Evolutionary conservation across 1,140 invertebrate genomes (phyloP).

Genomic region (Manduca sexta): DNA sequence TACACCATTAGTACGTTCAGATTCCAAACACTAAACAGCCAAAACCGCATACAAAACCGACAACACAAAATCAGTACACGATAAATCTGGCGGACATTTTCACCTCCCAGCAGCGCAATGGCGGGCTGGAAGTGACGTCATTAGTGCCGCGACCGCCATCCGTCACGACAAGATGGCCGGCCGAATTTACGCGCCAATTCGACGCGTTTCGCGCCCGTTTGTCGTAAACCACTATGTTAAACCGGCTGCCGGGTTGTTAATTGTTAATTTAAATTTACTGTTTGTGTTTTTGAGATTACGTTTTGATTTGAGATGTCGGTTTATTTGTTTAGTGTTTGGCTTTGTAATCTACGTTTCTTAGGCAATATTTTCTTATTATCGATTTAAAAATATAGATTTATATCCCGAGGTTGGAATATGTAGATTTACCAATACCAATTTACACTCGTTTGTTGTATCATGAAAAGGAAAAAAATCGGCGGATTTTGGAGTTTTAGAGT

Average conservation of each 20-base stretch:
- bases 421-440: too few species aligned
- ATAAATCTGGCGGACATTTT: not conserved
- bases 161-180: slow-evolving; percentile 28
- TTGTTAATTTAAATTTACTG: slow-evolving; percentile 5
- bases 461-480: too few species aligned
- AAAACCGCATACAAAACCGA: too few species aligned
- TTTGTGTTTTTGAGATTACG: not conserved
- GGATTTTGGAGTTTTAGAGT: too few species aligned
- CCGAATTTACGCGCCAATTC: slow-evolving; percentile 32
- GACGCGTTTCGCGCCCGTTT: slow-evolving; percentile 11
- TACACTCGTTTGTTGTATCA: too few species aligned
- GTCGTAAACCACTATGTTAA: slow-evolving; percentile 8
- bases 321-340: not conserved
- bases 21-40: not conserved
- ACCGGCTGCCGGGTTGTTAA: slow-evolving; percentile 9
- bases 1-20: not conserved
- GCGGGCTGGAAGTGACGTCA: slow-evolving; percentile 22
- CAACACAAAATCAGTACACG: not conserved
- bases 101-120: slow-evolving; percentile 10
- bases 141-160: slow-evolving; percentile 23
- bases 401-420: too few species aligned
- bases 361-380: too few species aligned
- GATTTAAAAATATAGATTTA: too few species aligned
- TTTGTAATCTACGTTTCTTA: too few species aligned
- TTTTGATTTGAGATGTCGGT: too few species aligned